Percentiles rank a stretch among this genome's conserved stretches.
Conservation (phyloP, 2,888 invertebrate species). For the Torymus tubicola region DNA sequence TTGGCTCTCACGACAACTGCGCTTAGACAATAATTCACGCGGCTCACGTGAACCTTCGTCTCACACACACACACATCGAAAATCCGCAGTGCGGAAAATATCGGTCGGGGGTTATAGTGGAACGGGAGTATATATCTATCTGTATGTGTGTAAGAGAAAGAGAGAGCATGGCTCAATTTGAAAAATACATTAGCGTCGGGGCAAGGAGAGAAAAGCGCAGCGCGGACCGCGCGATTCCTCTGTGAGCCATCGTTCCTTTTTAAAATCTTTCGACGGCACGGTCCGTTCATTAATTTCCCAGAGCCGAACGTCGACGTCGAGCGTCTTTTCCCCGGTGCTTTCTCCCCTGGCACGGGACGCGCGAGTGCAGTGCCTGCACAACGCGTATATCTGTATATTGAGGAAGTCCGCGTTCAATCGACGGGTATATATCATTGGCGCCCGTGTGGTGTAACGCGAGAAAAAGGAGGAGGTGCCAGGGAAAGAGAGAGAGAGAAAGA, state of each 20-base stretch:
- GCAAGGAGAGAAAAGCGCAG: not conserved
- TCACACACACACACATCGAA: not conserved
- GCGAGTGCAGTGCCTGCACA: too few species aligned
- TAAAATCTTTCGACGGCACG: slow-evolving; percentile 38
- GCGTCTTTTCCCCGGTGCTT: slow-evolving; percentile 21
- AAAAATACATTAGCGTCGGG: slow-evolving; percentile 27
- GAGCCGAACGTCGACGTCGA: slow-evolving; percentile 12
- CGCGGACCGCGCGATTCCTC: not conserved
- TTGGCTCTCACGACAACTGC: too few species aligned
- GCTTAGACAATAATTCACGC: too few species aligned
- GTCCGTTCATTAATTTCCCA: slow-evolving; percentile 49
- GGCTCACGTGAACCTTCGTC: not conserved
- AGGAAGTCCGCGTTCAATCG: slow-evolving; percentile 26
- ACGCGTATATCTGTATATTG: too few species aligned
- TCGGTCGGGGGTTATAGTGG: not conserved
- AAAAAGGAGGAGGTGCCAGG: too few species aligned
- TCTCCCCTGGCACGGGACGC: not conserved
- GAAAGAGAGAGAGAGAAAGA: slow-evolving; percentile 26
- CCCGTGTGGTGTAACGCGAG: too few species aligned
- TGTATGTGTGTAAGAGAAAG: too few species aligned
- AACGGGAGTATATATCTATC: too few species aligned
- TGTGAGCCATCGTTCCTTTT: slow-evolving; percentile 27
- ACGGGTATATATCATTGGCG: slow-evolving; percentile 35
- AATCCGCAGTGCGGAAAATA: slow-evolving; percentile 15
- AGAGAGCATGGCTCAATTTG: slow-evolving; percentile 4